Base-by-base conservation (phyloP, 2,113 vertebrate species). In the Chionomys nivalis region DNA sequence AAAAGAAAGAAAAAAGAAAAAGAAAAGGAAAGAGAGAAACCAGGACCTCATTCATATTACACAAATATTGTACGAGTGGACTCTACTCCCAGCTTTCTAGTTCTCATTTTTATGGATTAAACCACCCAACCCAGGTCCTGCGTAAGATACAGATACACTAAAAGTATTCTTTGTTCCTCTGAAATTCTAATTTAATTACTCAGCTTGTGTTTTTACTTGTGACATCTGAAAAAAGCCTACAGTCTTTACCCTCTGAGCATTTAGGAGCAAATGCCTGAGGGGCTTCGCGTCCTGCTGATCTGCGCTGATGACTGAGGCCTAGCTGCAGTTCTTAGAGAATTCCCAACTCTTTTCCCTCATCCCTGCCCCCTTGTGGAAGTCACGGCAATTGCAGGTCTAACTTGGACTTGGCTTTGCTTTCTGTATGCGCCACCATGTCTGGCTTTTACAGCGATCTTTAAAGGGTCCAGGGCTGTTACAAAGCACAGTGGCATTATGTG, bases 201-300 rank as follows among this genome's bases (percentile, higher is more conserved):
- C 31, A 79, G 61, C 24, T 26, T 89, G 4, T 88, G 87, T 79
- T 88, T 87, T 83, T 61, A 82, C 89, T 90, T 79, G 92, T 88
- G 52, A 26, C 44, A 44, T 52, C 55, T 44, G 31, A 76, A 76
- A 31, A 78, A 78, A 73, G 39, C 1, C 63, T n/a, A 39, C 12
- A 68, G 47, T 10, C n/a, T 36, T 36, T 61, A 47, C 58, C 49
- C 49, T 75, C 24, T 55, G 65, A 93, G 19, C 61, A 76, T 14
- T 81, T 58, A 58, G 78, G 78, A 58, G 33, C 78, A 28, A 28
- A 87, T n/a, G 68, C 14, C 36, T 8, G 9, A 55, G n/a, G 12
- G 76, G 36, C 36, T 93, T 78, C 70, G 79, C 72, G 72, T 94
- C 31, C 0, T 49, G 31, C 79, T 91, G n/a, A 47, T 65, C 42